These are phyloP conservation scores for Ips typographus DNA, from an alignment of 1,140 invertebrate species.

Conservation along the genomic window DNA sequence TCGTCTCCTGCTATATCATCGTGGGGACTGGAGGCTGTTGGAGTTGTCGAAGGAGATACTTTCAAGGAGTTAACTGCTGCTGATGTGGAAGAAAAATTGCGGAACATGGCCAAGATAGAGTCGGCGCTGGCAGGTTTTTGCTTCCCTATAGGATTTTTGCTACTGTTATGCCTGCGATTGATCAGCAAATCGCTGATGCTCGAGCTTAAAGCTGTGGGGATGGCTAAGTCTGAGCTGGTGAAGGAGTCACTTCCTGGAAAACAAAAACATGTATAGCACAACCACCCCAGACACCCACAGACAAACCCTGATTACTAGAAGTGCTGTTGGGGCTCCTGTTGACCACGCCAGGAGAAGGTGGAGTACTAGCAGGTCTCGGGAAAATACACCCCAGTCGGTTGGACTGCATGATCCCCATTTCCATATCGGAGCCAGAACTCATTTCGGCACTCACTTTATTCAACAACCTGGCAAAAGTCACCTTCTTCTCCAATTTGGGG, in stretches of 20 bases:
- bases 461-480: constrained; percentile 71
- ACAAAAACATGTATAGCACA: not conserved
- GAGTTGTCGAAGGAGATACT: constrained; percentile 63
- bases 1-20: constrained; percentile 66
- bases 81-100: constrained; percentile 62
- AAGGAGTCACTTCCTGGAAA: constrained; percentile 63
- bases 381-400: constrained; percentile 46
- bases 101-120: constrained; percentile 73
- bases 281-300: not conserved
- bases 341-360: constrained; percentile 56
- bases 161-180: constrained; percentile 36
- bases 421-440: constrained; percentile 67
- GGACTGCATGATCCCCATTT: constrained; percentile 57
- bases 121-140: constrained; percentile 70
- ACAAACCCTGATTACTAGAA: constrained; percentile 62
- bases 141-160: constrained; percentile 38
- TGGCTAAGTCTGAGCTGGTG: constrained; percentile 64
- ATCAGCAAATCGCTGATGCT: constrained; percentile 50
- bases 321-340: constrained; percentile 62
- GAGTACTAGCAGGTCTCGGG: constrained; percentile 56
- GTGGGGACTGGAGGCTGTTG: constrained; percentile 67
- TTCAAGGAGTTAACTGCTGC: constrained; percentile 58
- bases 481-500: constrained; percentile 71
- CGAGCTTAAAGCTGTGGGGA: constrained; percentile 47
- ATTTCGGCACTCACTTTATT: constrained; percentile 70